Evolutionary conservation across 2,113 vertebrate species (phyloP), one percentile per base, ranked within the genome.

Genomic region (Rhinopomastus cyanomelas): DNA sequence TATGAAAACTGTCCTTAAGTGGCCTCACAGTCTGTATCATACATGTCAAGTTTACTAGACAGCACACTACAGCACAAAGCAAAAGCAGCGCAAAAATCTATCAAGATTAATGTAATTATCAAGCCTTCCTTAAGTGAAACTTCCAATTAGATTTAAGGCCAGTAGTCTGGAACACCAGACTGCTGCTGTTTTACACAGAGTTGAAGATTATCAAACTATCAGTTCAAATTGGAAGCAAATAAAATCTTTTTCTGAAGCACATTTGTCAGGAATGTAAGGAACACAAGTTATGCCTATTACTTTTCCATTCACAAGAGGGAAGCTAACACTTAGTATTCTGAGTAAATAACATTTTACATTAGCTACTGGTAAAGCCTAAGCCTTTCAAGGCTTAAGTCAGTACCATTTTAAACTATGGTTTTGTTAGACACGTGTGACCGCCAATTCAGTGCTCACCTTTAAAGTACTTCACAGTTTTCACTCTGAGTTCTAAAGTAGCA

Each of bases 391-490:
- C 69, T 84, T 81, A 68, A 59, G 72, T 29, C 29, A 74, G 23
- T 46, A 3, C 37, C 55, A 22, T 68, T n/a, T 78, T 60, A 44
- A 60, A 79, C 48, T 23, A 14, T 32, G 22, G 3, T 8, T 5
- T 25, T 79, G 55, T 82, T 56, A 69, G 44, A 75, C 30, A 64
- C 1, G 0, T 11, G 8, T 64, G 91, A 91, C 48, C 65, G 79
- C 78, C 8, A 10, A 77, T 87, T 96, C 56, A 95, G 66, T 92
- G 91, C 98, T 97, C 96, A 98, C 98, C 98, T 98, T 98, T 98
- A 96, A 98, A 98, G 91, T 98, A 98, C 88, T 98, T 98, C 85
- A 98, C 98, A 78, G 98, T 98, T 97, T 98, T 98, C 94, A 98
- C 98, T 96, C 98, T 96, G 89, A 98, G 92, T 88, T 98, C 98